These are phyloP conservation scores for Syngnathus floridae DNA, from an alignment of 2,113 vertebrate species.

Conservation along the genomic window DNA sequence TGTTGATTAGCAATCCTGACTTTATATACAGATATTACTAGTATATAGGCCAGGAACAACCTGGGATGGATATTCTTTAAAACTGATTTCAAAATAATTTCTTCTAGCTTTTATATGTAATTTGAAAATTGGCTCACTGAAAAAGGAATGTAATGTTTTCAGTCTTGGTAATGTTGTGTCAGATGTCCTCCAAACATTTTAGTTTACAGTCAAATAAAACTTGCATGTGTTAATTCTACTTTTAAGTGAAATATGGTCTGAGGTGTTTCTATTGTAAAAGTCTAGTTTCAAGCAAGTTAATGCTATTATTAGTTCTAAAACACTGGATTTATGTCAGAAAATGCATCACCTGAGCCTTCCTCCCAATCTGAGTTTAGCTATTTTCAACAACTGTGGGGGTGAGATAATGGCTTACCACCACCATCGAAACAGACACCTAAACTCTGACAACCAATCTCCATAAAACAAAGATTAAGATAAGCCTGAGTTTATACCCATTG, in stretches of 20 bases:
- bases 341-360: not conserved
- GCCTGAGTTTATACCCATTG: constrained; percentile 43
- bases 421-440: constrained; percentile 36
- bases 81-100: too few relatives aligned
- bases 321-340: not conserved
- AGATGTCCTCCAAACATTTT: not conserved
- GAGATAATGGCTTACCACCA: constrained; percentile 34
- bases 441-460: constrained; percentile 43
- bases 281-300: not conserved
- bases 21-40: too few relatives aligned
- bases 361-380: constrained; percentile 7
- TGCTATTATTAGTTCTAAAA: not conserved
- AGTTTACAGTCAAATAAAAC: not conserved
- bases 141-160: too few relatives aligned
- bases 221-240: not conserved
- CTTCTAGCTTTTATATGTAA: too few relatives aligned
- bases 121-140: too few relatives aligned
- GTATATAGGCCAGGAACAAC: too few relatives aligned
- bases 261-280: not conserved
- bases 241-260: not conserved
- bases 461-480: constrained; percentile 63
- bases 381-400: constrained; percentile 21
- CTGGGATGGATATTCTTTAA: too few relatives aligned
- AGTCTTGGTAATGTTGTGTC: too few relatives aligned
- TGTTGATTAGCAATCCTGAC: too few relatives aligned